Percentiles rank a stretch among this genome's conserved stretches.
Evolutionary conservation across 2,888 invertebrate species (phyloP).

Genomic region (Latheticus oryzae): DNA sequence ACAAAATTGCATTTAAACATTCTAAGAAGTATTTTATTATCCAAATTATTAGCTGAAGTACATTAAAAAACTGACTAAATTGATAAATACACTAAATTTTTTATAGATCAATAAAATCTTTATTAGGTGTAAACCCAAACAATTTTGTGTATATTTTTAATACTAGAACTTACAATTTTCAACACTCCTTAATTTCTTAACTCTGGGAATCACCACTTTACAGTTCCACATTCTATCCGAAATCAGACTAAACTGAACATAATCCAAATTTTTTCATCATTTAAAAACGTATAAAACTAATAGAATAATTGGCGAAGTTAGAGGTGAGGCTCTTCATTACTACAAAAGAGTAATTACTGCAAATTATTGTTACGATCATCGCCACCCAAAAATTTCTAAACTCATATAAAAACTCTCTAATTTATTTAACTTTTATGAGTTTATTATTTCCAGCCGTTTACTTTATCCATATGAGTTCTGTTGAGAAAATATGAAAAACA

Average conservation of each 20-base stretch:
- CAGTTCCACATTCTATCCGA: slow-evolving; percentile 34
- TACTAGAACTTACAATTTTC: slow-evolving; percentile 33
- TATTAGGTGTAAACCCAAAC: no score
- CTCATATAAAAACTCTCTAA: no score
- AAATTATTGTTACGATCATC: slow-evolving; percentile 23
- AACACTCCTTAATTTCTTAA: slow-evolving; percentile 28
- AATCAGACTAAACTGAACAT: slow-evolving; percentile 24
- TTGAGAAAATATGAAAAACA: no score
- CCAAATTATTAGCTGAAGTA: slow-evolving; percentile 8
- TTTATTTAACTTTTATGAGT: slow-evolving; percentile 15
- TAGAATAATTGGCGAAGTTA: slow-evolving; percentile 34
- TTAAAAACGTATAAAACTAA: slow-evolving; percentile 33
- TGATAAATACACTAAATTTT: no score
- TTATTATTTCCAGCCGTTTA: neutral
- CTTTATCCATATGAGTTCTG: no score
- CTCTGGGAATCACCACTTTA: slow-evolving; percentile 36
- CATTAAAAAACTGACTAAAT: no score
- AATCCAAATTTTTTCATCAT: slow-evolving; percentile 11
- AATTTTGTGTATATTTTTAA: no score
- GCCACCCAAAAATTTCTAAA: slow-evolving; percentile 27
- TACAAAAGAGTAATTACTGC: slow-evolving; percentile 26
- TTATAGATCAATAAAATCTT: slow-evolving; percentile 1
- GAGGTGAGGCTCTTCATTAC: slow-evolving; percentile 27
- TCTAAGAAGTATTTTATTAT: neutral
- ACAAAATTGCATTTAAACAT: slow-evolving; percentile 11